Conservation (phyloP, 2,888 invertebrate species). For the Drosophila algonquin region DNA sequence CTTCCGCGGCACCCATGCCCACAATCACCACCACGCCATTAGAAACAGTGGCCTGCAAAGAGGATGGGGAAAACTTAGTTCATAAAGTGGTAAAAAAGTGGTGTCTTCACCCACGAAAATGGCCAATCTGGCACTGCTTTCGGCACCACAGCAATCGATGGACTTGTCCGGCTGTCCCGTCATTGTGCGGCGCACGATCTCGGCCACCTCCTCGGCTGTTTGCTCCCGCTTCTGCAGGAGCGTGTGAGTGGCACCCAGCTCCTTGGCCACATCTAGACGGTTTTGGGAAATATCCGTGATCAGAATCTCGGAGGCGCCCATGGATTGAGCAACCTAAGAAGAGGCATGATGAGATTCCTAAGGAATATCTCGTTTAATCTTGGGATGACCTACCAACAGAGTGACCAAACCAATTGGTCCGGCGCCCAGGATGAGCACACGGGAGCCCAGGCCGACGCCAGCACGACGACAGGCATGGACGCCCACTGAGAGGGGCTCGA, state of each 20-base stretch:
- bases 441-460: slow-evolving; percentile 88
- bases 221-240: slow-evolving; percentile 86
- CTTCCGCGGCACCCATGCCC: slow-evolving; percentile 92
- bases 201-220: slow-evolving; percentile 86
- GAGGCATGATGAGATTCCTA: too few relatives aligned
- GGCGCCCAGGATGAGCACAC: slow-evolving; percentile 91
- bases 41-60: slow-evolving; percentile 90
- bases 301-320: slow-evolving; percentile 92
- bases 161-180: slow-evolving; percentile 89
- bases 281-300: slow-evolving; percentile 87
- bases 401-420: slow-evolving; percentile 95
- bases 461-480: slow-evolving; percentile 96
- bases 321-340: slow-evolving; percentile 88
- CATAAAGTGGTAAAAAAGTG: too few relatives aligned
- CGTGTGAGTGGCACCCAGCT: slow-evolving; percentile 90
- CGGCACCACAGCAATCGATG: slow-evolving; percentile 95
- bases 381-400: slow-evolving; percentile 84
- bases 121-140: slow-evolving; percentile 90
- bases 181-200: slow-evolving; percentile 86
- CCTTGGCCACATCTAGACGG: slow-evolving; percentile 90
- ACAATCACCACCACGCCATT: slow-evolving; percentile 95
- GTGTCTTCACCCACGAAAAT: slow-evolving; percentile 87
- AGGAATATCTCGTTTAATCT: neutral
- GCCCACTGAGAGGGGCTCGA: slow-evolving; percentile 97
- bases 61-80: neutral